These are phyloP conservation scores for Campoplex nolae DNA, from an alignment of 2,888 invertebrate genomes.

Conservation along the genomic window DNA sequence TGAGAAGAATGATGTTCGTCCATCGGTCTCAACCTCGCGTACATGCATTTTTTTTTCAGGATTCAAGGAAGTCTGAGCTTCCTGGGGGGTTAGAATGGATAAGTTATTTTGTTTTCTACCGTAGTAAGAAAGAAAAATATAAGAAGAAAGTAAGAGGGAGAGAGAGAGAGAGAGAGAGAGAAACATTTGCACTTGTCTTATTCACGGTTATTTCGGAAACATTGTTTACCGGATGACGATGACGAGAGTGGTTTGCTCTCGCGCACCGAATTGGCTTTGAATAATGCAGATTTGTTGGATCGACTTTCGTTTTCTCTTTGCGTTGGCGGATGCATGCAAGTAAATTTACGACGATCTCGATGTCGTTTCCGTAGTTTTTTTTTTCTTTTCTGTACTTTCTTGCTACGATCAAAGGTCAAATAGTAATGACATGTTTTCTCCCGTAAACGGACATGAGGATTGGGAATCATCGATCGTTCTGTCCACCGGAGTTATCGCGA, in stretches of 20 bases:
- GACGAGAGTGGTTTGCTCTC: conserved; percentile 20
- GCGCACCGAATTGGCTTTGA: conserved; percentile 51
- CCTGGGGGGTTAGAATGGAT: background rate
- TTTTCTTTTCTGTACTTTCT: background rate
- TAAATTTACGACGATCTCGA: conserved; percentile 16
- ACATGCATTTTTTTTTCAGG: background rate
- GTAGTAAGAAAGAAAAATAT: conserved; percentile 1
- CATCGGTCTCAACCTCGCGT: background rate
- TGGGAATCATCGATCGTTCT: background rate
- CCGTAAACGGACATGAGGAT: background rate
- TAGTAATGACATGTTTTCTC: background rate
- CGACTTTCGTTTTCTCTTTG: conserved; percentile 13
- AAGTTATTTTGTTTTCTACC: background rate
- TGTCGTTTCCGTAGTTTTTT: background rate
- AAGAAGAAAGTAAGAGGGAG: background rate
- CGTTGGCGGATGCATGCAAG: background rate
- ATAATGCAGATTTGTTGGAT: conserved; percentile 60
- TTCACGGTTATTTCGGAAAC: conserved; percentile 50
- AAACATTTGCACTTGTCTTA: conserved; percentile 28
- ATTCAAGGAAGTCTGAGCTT: background rate
- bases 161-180: background rate
- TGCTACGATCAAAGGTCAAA: background rate
- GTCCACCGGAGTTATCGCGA: too few relatives aligned
- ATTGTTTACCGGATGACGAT: conserved; percentile 57
- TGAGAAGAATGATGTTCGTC: conserved; percentile 1